Evolutionary conservation across 2,113 vertebrate genomes (phyloP), one percentile per base, ranked within the genome.

Genomic region (Sapayoa aenigma): DNA sequence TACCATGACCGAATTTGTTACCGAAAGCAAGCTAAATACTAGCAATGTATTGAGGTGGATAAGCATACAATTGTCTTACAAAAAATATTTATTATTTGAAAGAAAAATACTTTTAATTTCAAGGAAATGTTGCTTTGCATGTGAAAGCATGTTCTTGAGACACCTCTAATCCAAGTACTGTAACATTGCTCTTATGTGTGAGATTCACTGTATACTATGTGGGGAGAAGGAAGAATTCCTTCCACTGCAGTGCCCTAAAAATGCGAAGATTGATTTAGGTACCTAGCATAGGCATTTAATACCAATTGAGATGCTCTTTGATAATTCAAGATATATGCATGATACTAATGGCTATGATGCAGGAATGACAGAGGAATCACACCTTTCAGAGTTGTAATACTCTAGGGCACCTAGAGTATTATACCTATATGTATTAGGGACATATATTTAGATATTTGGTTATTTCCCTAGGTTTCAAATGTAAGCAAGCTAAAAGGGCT

Each of bases 161-260:
- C 4, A 31, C 28, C 14, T 88, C 30, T 59, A 21, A 20, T 44
- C 17, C 19, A 41, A 90, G 11, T 1, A 2, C 23, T 79, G 9
- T 59, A 82, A 27, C 33, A 18, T 1, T 44, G n/a, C 4, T 2
- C 3, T 27, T 66, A 2, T 44, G 4, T 0, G 0, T 56, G 65
- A 76, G 6, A 60, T n/a, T 78, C n/a, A 37, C 5, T 52, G 7
- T 9, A 9, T 53, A 19, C 9, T 63, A 2, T 0, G 0, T 35
- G 14, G 30, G 44, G 44, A 59, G 5, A 24, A 67, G 9, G 25
- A 60, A 50, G 25, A 53, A 31, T 52, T 44, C 46, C 13, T 87
- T 91, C 27, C 60, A 12, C 9, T 24, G 23, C 27, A 10, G 3
- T n/a, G 14, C 20, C 30, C 37, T 71, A 71, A 89, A 81, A 77